These are phyloP conservation scores for Lates calcarifer DNA, from an alignment of 2,113 vertebrate genomes.

Conservation along the genomic window DNA sequence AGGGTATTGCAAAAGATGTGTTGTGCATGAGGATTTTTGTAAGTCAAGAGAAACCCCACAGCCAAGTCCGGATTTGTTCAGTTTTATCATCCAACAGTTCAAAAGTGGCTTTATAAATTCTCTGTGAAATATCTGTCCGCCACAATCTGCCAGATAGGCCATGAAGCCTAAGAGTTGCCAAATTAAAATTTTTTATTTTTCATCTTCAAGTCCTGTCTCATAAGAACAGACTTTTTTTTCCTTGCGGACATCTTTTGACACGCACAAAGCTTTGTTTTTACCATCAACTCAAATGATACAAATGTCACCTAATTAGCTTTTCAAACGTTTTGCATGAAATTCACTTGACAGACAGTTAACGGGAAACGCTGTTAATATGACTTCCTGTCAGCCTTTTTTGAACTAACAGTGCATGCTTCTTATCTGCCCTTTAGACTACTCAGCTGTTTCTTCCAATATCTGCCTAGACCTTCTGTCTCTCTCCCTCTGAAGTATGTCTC, in stretches of 20 bases:
- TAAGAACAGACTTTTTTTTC: neutral
- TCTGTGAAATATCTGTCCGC: conserved; percentile 1
- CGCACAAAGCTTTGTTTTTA: neutral
- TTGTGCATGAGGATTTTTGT: neutral
- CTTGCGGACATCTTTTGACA: neutral
- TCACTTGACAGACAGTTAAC: conserved; percentile 20
- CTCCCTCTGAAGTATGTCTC: conserved; percentile 20
- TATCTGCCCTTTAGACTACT: conserved; percentile 26
- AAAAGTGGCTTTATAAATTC: neutral
- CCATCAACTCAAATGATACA: neutral
- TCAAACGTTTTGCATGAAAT: conserved; percentile 17
- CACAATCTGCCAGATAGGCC: neutral
- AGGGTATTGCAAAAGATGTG: no score
- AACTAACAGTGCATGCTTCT: conserved; percentile 18
- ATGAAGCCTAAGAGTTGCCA: neutral
- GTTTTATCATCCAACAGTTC: neutral
- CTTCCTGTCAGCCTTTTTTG: conserved; percentile 47
- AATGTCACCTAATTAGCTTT: conserved; percentile 3
- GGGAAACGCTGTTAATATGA: conserved; percentile 14
- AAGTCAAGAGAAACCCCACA: neutral
- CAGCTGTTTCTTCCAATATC: conserved; percentile 28
- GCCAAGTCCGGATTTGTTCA: conserved; percentile 5
- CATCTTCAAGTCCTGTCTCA: neutral
- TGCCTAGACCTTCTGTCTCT: conserved; percentile 29
- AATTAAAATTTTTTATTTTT: neutral